These are phyloP conservation scores for Helicoverpa armigera DNA, from an alignment of 1,140 invertebrate genomes.

Conservation along the genomic window DNA sequence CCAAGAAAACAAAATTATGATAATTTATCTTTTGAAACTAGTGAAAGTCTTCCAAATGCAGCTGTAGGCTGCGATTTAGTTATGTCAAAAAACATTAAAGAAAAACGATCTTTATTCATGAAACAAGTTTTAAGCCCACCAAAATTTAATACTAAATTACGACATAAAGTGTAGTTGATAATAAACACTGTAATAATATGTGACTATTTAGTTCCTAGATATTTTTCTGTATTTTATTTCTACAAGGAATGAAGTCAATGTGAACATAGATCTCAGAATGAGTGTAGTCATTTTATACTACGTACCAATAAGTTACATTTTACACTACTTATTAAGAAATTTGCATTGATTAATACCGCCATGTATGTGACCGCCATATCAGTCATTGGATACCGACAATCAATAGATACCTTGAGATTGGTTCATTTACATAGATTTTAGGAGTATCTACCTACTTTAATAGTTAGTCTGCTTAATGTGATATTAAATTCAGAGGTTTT, in stretches of 20 bases:
- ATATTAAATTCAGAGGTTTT: slow-evolving; percentile 32
- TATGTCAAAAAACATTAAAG: slow-evolving; percentile 82
- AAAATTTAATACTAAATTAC: slow-evolving; percentile 85
- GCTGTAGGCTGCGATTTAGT: slow-evolving; percentile 46
- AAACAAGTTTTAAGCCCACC: slow-evolving; percentile 88
- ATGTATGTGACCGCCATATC: no score
- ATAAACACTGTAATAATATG: neutral
- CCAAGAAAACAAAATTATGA: slow-evolving; percentile 59
- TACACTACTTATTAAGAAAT: slow-evolving; percentile 3
- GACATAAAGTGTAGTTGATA: slow-evolving; percentile 71
- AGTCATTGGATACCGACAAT: no score
- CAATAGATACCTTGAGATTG: neutral
- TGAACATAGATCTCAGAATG: slow-evolving; percentile 71
- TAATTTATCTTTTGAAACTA: slow-evolving; percentile 56
- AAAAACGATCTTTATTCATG: slow-evolving; percentile 87
- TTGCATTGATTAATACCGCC: slow-evolving; percentile 13
- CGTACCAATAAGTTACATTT: slow-evolving; percentile 29
- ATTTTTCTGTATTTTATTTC: slow-evolving; percentile 51
- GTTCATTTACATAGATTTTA: neutral
- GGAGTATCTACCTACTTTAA: no score
- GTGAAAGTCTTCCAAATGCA: slow-evolving; percentile 9
- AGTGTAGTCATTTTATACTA: slow-evolving; percentile 64
- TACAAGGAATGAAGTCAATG: slow-evolving; percentile 59
- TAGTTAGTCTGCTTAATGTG: slow-evolving; percentile 42
- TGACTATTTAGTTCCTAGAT: slow-evolving; percentile 57